phyloP scores from a whole-genome alignment of 92 coral and sea anemone species.

The Galaxea fascicularis region DNA sequence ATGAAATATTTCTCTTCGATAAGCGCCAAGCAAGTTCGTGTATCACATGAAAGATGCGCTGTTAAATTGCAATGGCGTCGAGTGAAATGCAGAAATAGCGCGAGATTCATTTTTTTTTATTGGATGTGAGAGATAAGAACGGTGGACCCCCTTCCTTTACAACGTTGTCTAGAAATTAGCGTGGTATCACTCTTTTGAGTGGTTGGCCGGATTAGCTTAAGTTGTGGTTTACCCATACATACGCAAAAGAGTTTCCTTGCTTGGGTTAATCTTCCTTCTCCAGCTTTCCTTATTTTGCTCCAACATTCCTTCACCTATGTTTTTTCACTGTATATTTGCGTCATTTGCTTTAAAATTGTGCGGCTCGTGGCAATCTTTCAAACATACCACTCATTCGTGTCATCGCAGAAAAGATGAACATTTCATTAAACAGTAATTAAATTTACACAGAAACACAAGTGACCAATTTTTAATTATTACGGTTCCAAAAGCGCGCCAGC shows the following conservation, averaged over 20 bases:
- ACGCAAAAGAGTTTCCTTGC: too few relatives aligned
- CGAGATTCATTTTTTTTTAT: neutral
- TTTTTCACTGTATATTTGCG: neutral
- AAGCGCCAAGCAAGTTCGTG: conserved; percentile 10
- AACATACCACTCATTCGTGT: neutral
- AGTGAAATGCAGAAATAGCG: neutral
- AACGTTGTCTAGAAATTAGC: neutral
- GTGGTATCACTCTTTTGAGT: neutral
- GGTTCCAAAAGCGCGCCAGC: neutral
- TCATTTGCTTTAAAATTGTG: too few relatives aligned
- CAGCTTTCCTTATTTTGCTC: neutral
- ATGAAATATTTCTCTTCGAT: neutral
- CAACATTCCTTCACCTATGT: neutral
- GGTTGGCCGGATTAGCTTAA: neutral
- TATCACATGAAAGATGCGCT: conserved; percentile 45
- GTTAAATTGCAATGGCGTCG: neutral
- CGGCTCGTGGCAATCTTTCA: neutral
- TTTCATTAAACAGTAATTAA: neutral
- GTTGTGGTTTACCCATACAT: neutral
- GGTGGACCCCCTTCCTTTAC: neutral
- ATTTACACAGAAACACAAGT: conserved; percentile 10
- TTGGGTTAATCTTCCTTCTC: neutral
- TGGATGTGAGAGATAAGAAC: neutral
- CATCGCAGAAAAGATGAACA: neutral
- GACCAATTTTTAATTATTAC: neutral